Evolutionary conservation across 2,888 invertebrate species (phyloP).

Genomic region (Electrophaes corylata): DNA sequence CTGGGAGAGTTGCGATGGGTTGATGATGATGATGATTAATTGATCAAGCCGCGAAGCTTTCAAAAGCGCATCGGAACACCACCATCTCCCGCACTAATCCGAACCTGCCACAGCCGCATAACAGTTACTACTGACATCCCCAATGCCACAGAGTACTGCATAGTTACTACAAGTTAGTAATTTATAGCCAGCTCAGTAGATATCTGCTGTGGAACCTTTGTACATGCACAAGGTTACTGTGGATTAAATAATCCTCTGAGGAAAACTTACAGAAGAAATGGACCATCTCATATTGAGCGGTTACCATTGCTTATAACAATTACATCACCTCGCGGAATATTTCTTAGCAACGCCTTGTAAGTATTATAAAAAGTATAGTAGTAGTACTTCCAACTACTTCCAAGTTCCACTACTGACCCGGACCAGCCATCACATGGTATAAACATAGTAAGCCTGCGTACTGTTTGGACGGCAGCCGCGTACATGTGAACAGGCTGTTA

Average conservation of each 20-base stretch:
- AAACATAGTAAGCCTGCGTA: too few species aligned
- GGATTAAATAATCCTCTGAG: too few species aligned
- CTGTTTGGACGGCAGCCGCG: background rate
- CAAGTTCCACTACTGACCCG: too few species aligned
- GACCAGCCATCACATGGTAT: too few species aligned
- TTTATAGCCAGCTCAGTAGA: conserved; percentile 1
- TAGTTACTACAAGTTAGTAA: background rate
- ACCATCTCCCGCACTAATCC: background rate
- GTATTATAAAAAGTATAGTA: too few species aligned
- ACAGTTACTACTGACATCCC: background rate
- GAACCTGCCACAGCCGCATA: background rate
- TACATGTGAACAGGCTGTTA: background rate
- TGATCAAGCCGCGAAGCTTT: conserved; percentile 7
- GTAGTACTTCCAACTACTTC: too few species aligned
- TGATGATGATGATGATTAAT: background rate
- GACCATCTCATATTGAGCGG: too few species aligned
- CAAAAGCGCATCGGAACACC: conserved; percentile 21
- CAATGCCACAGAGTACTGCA: background rate
- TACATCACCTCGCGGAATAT: too few species aligned
- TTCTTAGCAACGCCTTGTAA: too few species aligned
- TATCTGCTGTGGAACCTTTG: background rate
- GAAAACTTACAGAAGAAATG: too few species aligned
- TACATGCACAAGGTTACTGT: background rate
- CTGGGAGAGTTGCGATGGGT: too few species aligned
- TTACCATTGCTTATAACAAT: too few species aligned